A percentile compares a stretch with the other conserved stretches of the same genome.
phyloP scores from a whole-genome alignment of 1,140 invertebrate species.

The Papilio glaucus region DNA sequence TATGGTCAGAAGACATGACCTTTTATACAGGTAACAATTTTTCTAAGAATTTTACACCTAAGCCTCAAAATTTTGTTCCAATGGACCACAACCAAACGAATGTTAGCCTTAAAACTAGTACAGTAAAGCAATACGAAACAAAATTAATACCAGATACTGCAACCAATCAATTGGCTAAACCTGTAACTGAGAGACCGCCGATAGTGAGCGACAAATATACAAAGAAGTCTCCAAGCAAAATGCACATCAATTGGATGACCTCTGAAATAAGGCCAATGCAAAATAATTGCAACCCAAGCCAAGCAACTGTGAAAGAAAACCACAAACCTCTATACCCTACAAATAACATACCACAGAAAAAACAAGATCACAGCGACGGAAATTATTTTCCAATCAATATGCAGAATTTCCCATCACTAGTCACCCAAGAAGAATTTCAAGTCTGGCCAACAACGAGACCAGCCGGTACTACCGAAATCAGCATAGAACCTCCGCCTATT shows the following conservation, averaged over 20 bases:
- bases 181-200: conserved; percentile 48
- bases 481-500: conserved; percentile 76
- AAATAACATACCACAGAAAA: conserved; percentile 61
- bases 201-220: conserved; percentile 69
- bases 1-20: conserved; percentile 73
- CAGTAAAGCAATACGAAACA: conserved; percentile 59
- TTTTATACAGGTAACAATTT: conserved; percentile 66
- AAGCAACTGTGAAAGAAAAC: conserved; percentile 61
- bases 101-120: conserved; percentile 51
- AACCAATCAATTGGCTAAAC: conserved; percentile 49
- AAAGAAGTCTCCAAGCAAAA: conserved; percentile 77
- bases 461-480: conserved; percentile 76
- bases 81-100: conserved; percentile 58
- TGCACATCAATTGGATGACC: conserved; percentile 81
- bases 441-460: conserved; percentile 73
- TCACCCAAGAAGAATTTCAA: conserved; percentile 70
- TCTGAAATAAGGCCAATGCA: conserved; percentile 73
- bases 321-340: conserved; percentile 62
- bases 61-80: conserved; percentile 66
- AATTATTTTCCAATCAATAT: conserved; percentile 77
- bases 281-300: conserved; percentile 61
- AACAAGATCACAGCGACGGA: conserved; percentile 62
- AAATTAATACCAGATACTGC: conserved; percentile 55
- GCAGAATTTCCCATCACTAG: conserved; percentile 69
- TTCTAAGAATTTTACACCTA: conserved; percentile 60